These are phyloP conservation scores for Clunio marinus DNA, from an alignment of 2,888 invertebrate species.

Conservation along the genomic window DNA sequence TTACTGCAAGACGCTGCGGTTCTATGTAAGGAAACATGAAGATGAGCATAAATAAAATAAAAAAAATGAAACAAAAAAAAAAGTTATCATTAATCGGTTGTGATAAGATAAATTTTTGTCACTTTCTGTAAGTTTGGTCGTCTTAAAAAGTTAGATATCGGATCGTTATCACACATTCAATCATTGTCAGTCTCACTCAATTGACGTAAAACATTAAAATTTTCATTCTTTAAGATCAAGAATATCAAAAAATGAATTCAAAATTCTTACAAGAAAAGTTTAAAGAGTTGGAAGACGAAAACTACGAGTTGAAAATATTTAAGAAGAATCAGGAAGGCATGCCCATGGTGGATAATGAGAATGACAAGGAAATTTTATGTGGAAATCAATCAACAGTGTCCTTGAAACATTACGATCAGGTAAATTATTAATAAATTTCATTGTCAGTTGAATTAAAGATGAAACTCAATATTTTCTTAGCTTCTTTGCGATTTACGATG, in stretches of 20 bases:
- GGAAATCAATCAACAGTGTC: constrained; percentile 41
- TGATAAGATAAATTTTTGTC: too few species aligned
- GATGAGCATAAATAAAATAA: too few species aligned
- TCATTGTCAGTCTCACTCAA: background rate
- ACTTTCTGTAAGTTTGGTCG: too few species aligned
- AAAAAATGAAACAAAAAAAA: too few species aligned
- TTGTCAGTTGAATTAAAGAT: background rate
- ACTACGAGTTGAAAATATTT: constrained; percentile 11
- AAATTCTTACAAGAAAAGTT: constrained; percentile 29
- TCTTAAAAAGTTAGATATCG: too few species aligned
- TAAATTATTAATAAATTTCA: background rate
- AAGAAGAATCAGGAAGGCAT: background rate
- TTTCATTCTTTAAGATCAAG: too few species aligned
- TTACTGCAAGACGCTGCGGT: too few species aligned
- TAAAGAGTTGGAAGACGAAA: constrained; percentile 7
- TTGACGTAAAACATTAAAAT: background rate
- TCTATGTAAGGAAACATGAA: too few species aligned
- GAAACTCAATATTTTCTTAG: background rate
- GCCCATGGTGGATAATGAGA: background rate
- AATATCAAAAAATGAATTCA: constrained; percentile 33
- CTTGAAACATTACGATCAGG: constrained; percentile 47
- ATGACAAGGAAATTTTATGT: background rate
- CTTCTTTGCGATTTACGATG: constrained; percentile 49
- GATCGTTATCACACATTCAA: constrained; percentile 1
- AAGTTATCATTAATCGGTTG: too few species aligned